Evolutionary conservation across 2,113 vertebrate genomes (phyloP).

Genomic region (Phainopepla nitens): DNA sequence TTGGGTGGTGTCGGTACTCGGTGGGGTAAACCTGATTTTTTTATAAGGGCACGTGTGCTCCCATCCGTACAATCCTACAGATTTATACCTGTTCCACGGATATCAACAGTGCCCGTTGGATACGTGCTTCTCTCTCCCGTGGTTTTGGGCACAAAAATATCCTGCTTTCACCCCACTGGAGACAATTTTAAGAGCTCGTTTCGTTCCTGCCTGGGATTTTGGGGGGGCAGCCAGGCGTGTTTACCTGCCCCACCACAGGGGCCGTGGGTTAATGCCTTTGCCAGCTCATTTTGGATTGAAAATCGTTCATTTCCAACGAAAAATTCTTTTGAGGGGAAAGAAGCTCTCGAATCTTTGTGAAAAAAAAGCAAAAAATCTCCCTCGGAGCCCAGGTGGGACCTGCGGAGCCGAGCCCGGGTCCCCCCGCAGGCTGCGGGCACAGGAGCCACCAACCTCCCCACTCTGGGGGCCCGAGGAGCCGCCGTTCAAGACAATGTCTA

Average conservation of each 20-base stretch:
- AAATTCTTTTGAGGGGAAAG: neutral
- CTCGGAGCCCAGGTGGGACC: neutral
- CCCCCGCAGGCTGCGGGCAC: neutral
- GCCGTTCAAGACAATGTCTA: neutral
- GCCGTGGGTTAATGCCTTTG: neutral
- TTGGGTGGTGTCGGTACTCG: too few species aligned
- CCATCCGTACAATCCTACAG: fast-evolving
- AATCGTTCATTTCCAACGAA: neutral
- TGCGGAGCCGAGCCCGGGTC: neutral
- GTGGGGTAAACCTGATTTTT: neutral
- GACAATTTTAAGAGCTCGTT: neutral
- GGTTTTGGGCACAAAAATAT: neutral
- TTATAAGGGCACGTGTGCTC: fast-evolving
- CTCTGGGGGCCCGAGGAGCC: neutral
- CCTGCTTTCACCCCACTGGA: neutral
- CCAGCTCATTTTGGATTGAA: neutral
- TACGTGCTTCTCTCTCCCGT: too few species aligned
- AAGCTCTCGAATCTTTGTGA: neutral
- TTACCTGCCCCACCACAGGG: neutral
- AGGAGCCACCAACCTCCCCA: neutral
- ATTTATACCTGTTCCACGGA: neutral
- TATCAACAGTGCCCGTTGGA: fast-evolving
- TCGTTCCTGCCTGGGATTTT: neutral
- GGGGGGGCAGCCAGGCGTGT: neutral
- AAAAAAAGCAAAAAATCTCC: neutral